A percentile compares a stretch with the other conserved stretches of the same genome.
These are phyloP conservation scores for Nasonovia ribisnigri DNA, from an alignment of 2,888 invertebrate species.

Conservation along the genomic window DNA sequence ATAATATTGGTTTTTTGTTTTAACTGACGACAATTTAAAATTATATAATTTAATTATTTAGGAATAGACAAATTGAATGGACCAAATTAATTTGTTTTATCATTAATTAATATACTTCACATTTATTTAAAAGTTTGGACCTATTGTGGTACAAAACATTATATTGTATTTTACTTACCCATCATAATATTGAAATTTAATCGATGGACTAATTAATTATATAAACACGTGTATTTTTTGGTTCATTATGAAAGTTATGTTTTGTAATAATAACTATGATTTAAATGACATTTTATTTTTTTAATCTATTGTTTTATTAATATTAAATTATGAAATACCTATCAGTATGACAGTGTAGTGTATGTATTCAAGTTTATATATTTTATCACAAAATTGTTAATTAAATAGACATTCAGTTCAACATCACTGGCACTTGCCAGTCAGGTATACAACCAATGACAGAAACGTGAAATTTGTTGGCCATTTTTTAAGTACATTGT, in stretches of 20 bases:
- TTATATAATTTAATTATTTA: not conserved
- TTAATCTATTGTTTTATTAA: not conserved
- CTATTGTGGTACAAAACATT: not conserved
- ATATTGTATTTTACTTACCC: not conserved
- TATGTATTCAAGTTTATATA: not conserved
- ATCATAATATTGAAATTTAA: not conserved
- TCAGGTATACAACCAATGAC: not conserved
- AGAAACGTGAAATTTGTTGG: not conserved
- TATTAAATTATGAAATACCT: not conserved
- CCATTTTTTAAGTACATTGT: constrained; percentile 17
- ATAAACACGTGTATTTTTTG: not conserved
- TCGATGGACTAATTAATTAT: not conserved
- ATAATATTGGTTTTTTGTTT: not conserved
- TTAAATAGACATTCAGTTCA: not conserved
- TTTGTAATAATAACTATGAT: not conserved
- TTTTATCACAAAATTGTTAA: not conserved
- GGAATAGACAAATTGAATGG: not conserved
- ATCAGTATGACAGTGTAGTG: not conserved
- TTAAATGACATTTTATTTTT: not conserved
- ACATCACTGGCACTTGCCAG: not conserved
- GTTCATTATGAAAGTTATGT: not conserved
- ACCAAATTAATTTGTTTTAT: not conserved
- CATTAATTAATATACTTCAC: not conserved
- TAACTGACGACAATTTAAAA: not conserved
- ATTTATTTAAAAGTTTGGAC: not conserved